Base-by-base conservation (phyloP, 2,797 vertebrate genomes). In the Taenioides sp. region DNA sequence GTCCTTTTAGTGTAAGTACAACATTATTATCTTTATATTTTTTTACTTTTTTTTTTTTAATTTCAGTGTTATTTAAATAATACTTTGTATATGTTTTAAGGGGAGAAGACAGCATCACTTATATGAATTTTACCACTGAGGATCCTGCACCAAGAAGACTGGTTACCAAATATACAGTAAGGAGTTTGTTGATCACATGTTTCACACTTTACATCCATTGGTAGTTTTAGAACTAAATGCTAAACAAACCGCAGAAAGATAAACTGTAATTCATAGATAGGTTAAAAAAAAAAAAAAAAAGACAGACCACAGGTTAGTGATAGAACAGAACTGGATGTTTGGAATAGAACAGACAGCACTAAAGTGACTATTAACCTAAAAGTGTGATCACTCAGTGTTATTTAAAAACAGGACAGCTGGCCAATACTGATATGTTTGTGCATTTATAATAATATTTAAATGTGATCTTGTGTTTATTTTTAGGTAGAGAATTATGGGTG, bases 401-500 rank as follows among this genome's bases (percentile, higher is more conserved):
- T 37, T 37, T 37, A 10, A 37, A 37, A 7, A 34, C 31, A 34
- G 31, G 31, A 34, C 31, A 7, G 31, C 12, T 11, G 10, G 37
- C 11, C 9, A 40, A 11, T 40, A 12, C 37, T 40, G 11, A 37
- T 7, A 40, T 40, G 40, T 43, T 57, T 57, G 55, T 57, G 22
- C 22, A 57, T 57, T 57, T 23, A 57, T 0, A 4, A 14, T 34
- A 20, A 31, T 18, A 4, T 9, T 28, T 10, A 10, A 60, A 28
- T 60, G 6, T 60, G 16, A 10, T 20, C 59, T 23, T 79, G 9
- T 78, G 25, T 3, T 14, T 14, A 1, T 76, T 70, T 28, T 16
- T 82, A 94, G 93, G 81, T 94, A 5, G 69, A 83, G 27, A 94
- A 94, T 74, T 65, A 55, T 23, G 91, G 89, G 40, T 55, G 60